Evolutionary conservation across 2,888 invertebrate genomes (phyloP).

Genomic region (Lottia gigantea): DNA sequence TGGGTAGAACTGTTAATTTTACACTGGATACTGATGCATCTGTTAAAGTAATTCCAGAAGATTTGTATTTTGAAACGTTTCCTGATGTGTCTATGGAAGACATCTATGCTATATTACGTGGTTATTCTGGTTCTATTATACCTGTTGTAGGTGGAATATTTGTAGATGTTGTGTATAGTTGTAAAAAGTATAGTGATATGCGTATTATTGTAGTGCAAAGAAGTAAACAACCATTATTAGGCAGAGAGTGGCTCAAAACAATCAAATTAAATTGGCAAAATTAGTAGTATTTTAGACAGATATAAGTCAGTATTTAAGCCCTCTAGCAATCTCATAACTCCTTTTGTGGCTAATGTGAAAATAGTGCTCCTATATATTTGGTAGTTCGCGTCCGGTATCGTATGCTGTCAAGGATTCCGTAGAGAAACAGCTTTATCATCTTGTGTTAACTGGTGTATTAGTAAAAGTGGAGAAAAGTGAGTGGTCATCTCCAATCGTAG

Average conservation of each 20-base stretch:
- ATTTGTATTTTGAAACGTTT: neutral
- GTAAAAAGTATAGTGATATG: neutral
- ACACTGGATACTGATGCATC: neutral
- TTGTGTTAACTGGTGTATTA: neutral
- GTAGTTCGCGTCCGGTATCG: neutral
- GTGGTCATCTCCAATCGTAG: neutral
- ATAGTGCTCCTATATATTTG: neutral
- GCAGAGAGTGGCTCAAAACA: neutral
- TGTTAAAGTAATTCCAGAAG: neutral
- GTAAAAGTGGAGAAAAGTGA: neutral
- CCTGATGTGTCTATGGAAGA: neutral
- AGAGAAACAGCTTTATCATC: neutral
- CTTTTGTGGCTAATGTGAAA: conserved; percentile 1
- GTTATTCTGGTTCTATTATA: neutral
- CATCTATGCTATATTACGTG: neutral
- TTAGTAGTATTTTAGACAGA: neutral
- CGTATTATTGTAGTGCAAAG: neutral
- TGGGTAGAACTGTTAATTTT: neutral
- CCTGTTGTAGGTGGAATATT: neutral
- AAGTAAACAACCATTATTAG: conserved; percentile 1
- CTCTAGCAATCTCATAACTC: neutral
- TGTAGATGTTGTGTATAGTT: neutral
- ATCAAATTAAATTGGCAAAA: neutral
- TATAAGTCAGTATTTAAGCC: no score
- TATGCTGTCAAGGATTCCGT: neutral